Evolutionary conservation across 2,797 vertebrate genomes (phyloP), one percentile per base, ranked within the genome.

Genomic region (Rallus crepitans): DNA sequence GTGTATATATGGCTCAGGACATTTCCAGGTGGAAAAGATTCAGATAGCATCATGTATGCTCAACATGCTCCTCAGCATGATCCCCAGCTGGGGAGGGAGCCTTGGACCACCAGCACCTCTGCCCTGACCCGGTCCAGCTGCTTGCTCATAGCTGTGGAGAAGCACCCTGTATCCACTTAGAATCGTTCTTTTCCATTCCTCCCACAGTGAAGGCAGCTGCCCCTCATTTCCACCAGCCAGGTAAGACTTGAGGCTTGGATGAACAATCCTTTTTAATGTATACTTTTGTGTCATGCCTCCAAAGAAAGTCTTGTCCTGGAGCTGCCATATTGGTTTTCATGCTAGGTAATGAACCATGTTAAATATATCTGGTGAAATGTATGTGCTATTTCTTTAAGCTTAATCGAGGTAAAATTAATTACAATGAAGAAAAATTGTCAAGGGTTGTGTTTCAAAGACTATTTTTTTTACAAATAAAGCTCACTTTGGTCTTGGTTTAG

Each of bases 51-150:
- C 33, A 8, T 2, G 7, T 20, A 15, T 47, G 12, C 0, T 47
- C 47, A 47, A 47, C 4, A 1, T 50, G 61, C 27, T 42, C 16
- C 42, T 25, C 11, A 15, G 14, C 3, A 0, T 15, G 11, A 4
- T 64, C 50, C 52, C 31, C 45, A 59, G 47, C 11, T 18, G 39
- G 21, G 12, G 30, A 20, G 30, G 25, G 37, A 53, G 30, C 19
- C 6, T 17, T 11, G 45, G 50, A 12, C 52, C 45, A 31, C 28
- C 2, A 1, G 18, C 20, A 15, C 31, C 39, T n/a, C 27, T 1
- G 1, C 30, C 14, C 50, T 12, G 11, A 42, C 16, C 18, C 42
- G 5, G 16, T 6, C 50, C 76, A n/a, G 33, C 11, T 7, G 1
- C 48, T 11, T 11, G 27, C 18, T 11, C 6, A 0, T 12, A 25